These are phyloP conservation scores for Cheilosia pagana DNA, from an alignment of 2,888 invertebrate species.

Conservation along the genomic window DNA sequence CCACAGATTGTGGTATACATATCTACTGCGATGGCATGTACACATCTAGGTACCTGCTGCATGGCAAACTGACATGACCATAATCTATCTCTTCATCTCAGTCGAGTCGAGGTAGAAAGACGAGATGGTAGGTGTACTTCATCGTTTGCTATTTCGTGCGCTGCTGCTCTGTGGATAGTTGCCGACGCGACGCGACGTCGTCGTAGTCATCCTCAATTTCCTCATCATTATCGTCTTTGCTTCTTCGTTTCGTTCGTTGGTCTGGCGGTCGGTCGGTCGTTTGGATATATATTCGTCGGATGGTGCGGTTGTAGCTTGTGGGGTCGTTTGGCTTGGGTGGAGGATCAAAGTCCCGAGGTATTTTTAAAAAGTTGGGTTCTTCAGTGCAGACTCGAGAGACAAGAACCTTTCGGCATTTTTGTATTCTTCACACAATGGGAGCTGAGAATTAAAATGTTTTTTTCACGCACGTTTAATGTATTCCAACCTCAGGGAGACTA, in stretches of 20 bases:
- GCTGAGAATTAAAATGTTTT: slow-evolving; percentile 10
- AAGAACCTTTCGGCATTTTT: slow-evolving; percentile 25
- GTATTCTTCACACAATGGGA: neutral
- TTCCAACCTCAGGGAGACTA: slow-evolving; percentile 7
- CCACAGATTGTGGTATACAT: slow-evolving; percentile 19
- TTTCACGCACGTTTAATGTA: slow-evolving; percentile 17
- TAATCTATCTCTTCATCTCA: slow-evolving; percentile 45
- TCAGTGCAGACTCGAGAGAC: slow-evolving; percentile 6
- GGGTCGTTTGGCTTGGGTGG: slow-evolving; percentile 39
- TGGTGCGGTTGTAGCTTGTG: neutral
- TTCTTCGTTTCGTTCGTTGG: slow-evolving; percentile 3
- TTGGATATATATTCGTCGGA: neutral
- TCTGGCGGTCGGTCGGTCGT: slow-evolving; percentile 3
- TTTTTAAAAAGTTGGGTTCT: slow-evolving; percentile 49
- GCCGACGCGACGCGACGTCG: slow-evolving; percentile 24
- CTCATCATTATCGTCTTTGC: slow-evolving; percentile 21
- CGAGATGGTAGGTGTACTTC: slow-evolving; percentile 50
- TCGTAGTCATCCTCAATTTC: slow-evolving; percentile 20
- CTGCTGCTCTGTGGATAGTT: slow-evolving; percentile 24
- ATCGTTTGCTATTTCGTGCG: slow-evolving; percentile 1
- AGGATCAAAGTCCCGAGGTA: slow-evolving; percentile 50
- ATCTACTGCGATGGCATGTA: slow-evolving; percentile 10
- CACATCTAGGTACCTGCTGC: slow-evolving; percentile 8
- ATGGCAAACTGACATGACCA: slow-evolving; percentile 44
- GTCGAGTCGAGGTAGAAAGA: slow-evolving; percentile 42